Conservation (phyloP, 2,888 invertebrate species). For the Philopedon plagiatum region DNA sequence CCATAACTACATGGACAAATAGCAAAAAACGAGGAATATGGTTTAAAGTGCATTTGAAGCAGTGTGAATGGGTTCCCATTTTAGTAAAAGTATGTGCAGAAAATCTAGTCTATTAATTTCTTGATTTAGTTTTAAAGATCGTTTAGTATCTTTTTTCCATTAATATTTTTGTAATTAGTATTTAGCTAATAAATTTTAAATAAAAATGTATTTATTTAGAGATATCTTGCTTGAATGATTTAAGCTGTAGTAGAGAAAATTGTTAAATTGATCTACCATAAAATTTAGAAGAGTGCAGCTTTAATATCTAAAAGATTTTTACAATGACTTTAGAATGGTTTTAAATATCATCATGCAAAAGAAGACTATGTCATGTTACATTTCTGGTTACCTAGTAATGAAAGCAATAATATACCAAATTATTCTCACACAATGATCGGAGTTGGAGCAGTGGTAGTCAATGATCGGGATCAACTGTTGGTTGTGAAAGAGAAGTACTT, state of each 20-base stretch:
- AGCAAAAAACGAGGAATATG: conserved; percentile 81
- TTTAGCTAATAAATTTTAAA: too few relatives aligned
- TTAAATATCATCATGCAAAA: conserved; percentile 90
- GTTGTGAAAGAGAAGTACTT: conserved; percentile 83
- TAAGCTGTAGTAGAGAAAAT: too few relatives aligned
- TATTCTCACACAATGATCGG: conserved; percentile 87
- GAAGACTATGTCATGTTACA: conserved; percentile 85
- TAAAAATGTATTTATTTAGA: too few relatives aligned
- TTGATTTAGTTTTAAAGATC: too few relatives aligned
- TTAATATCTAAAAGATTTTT: too few relatives aligned
- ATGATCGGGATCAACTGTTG: conserved; percentile 82
- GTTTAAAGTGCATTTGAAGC: conserved; percentile 82
- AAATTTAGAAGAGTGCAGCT: too few relatives aligned
- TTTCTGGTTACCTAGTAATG: conserved; percentile 81
- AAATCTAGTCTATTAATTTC: too few relatives aligned
- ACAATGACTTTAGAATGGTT: conserved; percentile 75
- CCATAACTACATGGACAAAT: conserved; percentile 77
- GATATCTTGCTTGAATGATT: too few relatives aligned
- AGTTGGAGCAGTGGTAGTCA: conserved; percentile 89
- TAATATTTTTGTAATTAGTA: too few relatives aligned
- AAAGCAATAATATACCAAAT: conserved; percentile 78
- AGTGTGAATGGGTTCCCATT: conserved; percentile 83
- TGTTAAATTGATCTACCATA: too few relatives aligned
- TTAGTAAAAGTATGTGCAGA: conserved; percentile 78
- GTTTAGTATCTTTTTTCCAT: too few relatives aligned